Base-by-base conservation (phyloP, 2,113 vertebrate species). In the Rhinoderma darwinii region DNA sequence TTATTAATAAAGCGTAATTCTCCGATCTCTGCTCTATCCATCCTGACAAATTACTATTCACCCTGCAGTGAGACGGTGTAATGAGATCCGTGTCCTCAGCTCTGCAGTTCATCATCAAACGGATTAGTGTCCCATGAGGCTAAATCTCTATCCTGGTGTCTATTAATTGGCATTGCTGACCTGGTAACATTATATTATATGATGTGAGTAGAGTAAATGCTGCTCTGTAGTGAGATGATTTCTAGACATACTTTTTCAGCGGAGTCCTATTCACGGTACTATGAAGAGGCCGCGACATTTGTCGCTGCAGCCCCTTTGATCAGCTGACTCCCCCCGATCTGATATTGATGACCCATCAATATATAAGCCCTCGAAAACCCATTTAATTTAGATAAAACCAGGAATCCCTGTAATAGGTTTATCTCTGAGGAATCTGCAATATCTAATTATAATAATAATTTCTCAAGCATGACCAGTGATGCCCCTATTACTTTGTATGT, bases 1-100 rank as follows among this genome's bases (percentile, higher is more conserved):
- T 18, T 43, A 63, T 39, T 80, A 80, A 59, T 59, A 20, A 56
- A 18, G 32, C 43, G 37, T 59, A 39, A 61, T 81, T 63, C 51
- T 59, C 22, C 37, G 3, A 61, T 80, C 35, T 41, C 6, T 80
- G 51, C 22, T 80, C 54, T 27, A 3, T 18, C 54, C 17, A 61
- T 81, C 78, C 37, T 61, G 37, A 6, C 54, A 37, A 27, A 56
- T 81, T 81, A 41, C 35, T 22, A 80, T 35, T 80, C 77, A 37
- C 51, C 51, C 5, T n/a, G 11, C 35, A 54, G 50, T 37, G 30
- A 18, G 76, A 10, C 9, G 0, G 27, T 18, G 9, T 80, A 80
- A 80, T 59, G 51, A 80, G 76, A 79, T 79, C 54, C 20, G 35
- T 56, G 35, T 56, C 32, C 50, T 25, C 27, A 56, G 51, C 5